phyloP scores from a whole-genome alignment of 2,113 vertebrate species.

The Rhabdomys dilectus region DNA sequence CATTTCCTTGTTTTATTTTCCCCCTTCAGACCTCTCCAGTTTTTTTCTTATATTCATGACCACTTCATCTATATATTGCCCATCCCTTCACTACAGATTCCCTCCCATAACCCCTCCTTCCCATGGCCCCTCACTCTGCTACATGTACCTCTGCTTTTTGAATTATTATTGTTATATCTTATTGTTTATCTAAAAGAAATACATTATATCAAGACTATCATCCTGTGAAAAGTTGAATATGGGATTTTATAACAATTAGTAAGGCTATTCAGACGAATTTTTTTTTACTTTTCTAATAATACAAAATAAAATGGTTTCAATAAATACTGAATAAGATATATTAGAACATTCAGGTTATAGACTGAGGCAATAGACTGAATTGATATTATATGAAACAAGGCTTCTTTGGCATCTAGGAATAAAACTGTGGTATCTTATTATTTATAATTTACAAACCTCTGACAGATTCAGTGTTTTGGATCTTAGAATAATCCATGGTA shows the following conservation, averaged over 20 bases:
- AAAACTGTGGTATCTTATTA: neutral
- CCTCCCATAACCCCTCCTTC: too few species aligned
- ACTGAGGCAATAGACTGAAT: neutral
- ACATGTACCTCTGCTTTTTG: neutral
- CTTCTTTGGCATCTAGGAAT: neutral
- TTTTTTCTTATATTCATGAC: neutral
- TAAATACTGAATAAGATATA: neutral
- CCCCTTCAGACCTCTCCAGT: neutral
- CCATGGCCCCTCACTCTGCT: too few species aligned
- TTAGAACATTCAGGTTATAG: neutral
- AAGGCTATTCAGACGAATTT: neutral
- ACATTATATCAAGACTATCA: neutral
- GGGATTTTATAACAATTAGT: neutral
- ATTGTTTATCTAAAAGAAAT: neutral
- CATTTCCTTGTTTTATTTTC: neutral
- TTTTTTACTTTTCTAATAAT: neutral
- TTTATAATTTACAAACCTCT: neutral
- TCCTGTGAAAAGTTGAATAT: neutral
- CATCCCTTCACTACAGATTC: neutral
- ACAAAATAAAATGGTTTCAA: neutral
- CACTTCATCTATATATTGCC: too few species aligned
- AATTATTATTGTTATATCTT: neutral
- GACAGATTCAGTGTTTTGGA: neutral
- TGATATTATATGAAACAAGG: neutral
- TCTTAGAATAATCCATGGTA: neutral